These are phyloP conservation scores for Tangara arthus DNA, from an alignment of 2,797 vertebrate genomes.

Conservation along the genomic window DNA sequence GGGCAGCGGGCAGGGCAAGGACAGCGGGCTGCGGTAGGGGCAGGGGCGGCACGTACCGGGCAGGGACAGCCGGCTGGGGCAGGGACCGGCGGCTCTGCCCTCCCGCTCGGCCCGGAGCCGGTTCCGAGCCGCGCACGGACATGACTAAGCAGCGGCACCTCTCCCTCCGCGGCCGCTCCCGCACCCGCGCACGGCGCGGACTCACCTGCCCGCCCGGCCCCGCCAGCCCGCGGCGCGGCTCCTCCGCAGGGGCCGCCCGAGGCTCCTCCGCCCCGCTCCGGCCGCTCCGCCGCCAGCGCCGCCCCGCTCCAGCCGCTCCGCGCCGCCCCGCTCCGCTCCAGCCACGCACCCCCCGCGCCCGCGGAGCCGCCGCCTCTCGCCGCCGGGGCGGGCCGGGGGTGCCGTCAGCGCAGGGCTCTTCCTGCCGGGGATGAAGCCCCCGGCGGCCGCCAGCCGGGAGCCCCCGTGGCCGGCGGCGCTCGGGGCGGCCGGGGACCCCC, in stretches of 20 bases:
- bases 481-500: background rate
- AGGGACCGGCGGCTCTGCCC: background rate
- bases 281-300: background rate
- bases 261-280: background rate
- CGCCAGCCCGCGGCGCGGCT: background rate
- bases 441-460: background rate
- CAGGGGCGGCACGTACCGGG: background rate
- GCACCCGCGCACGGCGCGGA: background rate
- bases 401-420: background rate
- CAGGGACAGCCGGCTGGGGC: background rate
- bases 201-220: background rate
- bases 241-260: background rate
- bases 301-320: background rate
- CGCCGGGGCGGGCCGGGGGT: background rate
- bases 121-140: background rate
- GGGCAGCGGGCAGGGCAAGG: background rate
- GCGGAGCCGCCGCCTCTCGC: background rate
- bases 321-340: background rate
- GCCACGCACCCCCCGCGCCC: background rate
- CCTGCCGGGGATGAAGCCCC: background rate
- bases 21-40: background rate
- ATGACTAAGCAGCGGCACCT: background rate
- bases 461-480: background rate
- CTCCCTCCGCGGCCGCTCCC: background rate
- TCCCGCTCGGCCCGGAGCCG: background rate